Evolutionary conservation across 1,140 invertebrate genomes (phyloP).

Genomic region (Drosophila sp.): DNA sequence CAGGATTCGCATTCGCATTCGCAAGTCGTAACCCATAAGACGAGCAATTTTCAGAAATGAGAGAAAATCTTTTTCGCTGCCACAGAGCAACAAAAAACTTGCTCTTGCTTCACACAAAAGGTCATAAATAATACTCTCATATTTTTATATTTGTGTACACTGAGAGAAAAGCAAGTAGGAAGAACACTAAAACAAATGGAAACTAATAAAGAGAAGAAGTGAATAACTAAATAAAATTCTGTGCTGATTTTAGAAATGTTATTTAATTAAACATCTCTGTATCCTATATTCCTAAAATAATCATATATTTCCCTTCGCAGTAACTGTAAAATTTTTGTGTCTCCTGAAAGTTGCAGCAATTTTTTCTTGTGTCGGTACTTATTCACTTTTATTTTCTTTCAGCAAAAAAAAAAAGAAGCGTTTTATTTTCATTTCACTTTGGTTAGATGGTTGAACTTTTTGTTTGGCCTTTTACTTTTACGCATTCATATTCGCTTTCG

Average conservation of each 20-base stretch:
- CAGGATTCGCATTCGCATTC: background rate
- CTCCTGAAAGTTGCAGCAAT: background rate
- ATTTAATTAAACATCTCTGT: too few relatives aligned
- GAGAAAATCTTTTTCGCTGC: constrained; percentile 32
- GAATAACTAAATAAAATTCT: too few relatives aligned
- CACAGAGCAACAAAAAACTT: constrained; percentile 13
- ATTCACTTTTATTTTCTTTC: constrained; percentile 33
- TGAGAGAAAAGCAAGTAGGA: background rate
- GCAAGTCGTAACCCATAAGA: background rate
- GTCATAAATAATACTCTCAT: constrained; percentile 63
- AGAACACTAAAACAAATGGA: background rate
- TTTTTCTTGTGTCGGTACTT: constrained; percentile 8
- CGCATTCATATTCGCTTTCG: constrained; percentile 54
- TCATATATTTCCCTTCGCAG: too few relatives aligned
- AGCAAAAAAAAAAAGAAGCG: constrained; percentile 22
- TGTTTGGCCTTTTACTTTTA: constrained; percentile 38
- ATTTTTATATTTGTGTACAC: constrained; percentile 38
- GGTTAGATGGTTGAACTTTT: constrained; percentile 21
- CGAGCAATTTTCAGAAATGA: constrained; percentile 7
- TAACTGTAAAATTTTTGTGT: too few relatives aligned
- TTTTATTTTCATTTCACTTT: constrained; percentile 50
- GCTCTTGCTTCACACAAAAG: constrained; percentile 28
- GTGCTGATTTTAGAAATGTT: too few relatives aligned
- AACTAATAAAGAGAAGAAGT: background rate
- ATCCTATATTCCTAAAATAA: too few relatives aligned